Evolutionary conservation across 2,888 invertebrate genomes (phyloP).

Genomic region (Dascillus cervinus): DNA sequence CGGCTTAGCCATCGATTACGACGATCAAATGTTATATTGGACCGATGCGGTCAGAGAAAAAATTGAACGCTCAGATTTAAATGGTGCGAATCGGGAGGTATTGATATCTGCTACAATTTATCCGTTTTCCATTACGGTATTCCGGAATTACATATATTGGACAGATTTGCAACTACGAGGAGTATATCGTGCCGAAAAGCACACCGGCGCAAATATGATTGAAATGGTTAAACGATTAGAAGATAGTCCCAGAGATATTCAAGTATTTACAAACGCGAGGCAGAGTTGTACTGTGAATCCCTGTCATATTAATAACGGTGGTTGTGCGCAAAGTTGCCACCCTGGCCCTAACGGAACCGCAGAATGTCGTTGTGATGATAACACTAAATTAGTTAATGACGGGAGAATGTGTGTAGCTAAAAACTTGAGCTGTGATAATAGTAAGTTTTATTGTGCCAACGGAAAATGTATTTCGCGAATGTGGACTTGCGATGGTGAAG

Average conservation of each 20-base stretch:
- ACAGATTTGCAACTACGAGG: constrained; percentile 89
- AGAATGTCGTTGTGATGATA: constrained; percentile 87
- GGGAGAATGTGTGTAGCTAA: constrained; percentile 89
- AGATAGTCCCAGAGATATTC: constrained; percentile 87
- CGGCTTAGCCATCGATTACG: constrained; percentile 91
- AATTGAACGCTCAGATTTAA: constrained; percentile 85
- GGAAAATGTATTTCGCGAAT: constrained; percentile 88
- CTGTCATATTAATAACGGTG: constrained; percentile 88
- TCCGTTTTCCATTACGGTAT: constrained; percentile 91
- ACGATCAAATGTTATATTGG: constrained; percentile 91
- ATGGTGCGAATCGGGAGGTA: constrained; percentile 79
- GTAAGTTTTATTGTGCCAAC: constrained; percentile 87
- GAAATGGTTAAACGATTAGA: constrained; percentile 90
- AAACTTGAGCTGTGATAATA: constrained; percentile 77
- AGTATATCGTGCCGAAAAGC: constrained; percentile 94
- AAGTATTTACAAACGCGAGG: constrained; percentile 70
- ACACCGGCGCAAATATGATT: constrained; percentile 90
- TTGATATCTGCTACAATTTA: constrained; percentile 86
- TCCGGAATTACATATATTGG: constrained; percentile 90
- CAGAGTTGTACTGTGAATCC: constrained; percentile 76
- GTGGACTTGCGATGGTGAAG: constrained; percentile 94
- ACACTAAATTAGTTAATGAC: constrained; percentile 83
- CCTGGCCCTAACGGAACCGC: constrained; percentile 77
- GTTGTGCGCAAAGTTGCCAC: constrained; percentile 91
- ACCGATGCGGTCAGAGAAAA: constrained; percentile 94